A percentile compares a stretch with the other conserved stretches of the same genome.
Conservation (phyloP, 2,113 vertebrate species). For the Amphilophus citrinellus region DNA sequence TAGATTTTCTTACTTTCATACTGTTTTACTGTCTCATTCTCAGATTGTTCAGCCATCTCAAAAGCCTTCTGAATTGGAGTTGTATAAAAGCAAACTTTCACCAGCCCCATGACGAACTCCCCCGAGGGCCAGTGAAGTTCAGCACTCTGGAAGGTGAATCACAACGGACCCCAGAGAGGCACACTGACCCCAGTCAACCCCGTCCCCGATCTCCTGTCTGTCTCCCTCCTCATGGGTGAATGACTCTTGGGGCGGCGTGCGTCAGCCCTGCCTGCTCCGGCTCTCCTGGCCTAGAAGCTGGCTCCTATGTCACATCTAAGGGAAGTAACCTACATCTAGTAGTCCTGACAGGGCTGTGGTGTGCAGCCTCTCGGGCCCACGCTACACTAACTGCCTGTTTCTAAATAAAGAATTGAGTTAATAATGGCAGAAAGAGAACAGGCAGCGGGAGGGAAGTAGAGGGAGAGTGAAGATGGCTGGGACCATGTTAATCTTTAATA, state of each 20-base stretch:
- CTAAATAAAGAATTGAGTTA: slow-evolving; percentile 76
- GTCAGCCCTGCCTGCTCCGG: slow-evolving; percentile 36
- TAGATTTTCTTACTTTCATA: neutral
- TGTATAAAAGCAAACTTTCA: neutral
- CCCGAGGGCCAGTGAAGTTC: slow-evolving; percentile 3
- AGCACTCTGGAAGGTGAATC: slow-evolving; percentile 48
- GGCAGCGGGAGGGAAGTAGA: slow-evolving; percentile 22
- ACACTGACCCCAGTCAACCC: neutral
- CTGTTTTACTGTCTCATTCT: neutral
- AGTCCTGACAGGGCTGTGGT: slow-evolving; percentile 54
- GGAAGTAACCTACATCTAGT: slow-evolving; percentile 71
- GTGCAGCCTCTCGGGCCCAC: slow-evolving; percentile 47
- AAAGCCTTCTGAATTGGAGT: neutral
- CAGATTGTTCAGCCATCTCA: neutral
- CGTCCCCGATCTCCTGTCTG: neutral
- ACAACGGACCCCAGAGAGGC: slow-evolving; percentile 14
- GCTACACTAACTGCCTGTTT: slow-evolving; percentile 61
- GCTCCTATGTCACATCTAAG: slow-evolving; percentile 53
- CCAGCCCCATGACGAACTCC: slow-evolving; percentile 10
- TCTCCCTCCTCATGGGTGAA: slow-evolving; percentile 2
- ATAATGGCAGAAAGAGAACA: slow-evolving; percentile 64
- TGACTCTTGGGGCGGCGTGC: slow-evolving; percentile 11
- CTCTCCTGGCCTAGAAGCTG: slow-evolving; percentile 24
- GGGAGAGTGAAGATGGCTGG: slow-evolving; percentile 50
- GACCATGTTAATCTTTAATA: slow-evolving; percentile 76